These are phyloP conservation scores for Colius striatus DNA, from an alignment of 2,113 vertebrate species.

Conservation along the genomic window DNA sequence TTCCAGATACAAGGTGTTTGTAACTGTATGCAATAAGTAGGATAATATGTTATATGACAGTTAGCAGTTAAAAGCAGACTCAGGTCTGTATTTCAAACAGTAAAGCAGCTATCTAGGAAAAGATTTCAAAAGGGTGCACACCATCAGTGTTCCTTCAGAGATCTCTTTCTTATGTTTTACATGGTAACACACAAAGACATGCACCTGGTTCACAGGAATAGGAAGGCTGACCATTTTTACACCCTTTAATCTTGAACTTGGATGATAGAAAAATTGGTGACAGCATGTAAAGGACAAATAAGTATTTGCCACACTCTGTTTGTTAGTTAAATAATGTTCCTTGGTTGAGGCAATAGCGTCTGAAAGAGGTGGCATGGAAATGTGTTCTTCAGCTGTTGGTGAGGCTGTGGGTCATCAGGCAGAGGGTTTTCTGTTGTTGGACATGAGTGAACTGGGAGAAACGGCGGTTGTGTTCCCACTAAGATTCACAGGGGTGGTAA, in stretches of 20 bases:
- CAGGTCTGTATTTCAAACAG: not conserved
- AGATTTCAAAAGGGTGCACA: not conserved
- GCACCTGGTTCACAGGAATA: not conserved
- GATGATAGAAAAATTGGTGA: not conserved
- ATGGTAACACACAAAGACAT: not conserved
- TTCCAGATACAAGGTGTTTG: slow-evolving; percentile 33
- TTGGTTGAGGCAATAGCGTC: not conserved
- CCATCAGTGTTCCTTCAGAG: not conserved
- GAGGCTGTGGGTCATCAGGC: not conserved
- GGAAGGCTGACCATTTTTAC: not conserved
- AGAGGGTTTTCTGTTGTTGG: not conserved
- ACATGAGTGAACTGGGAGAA: too few relatives aligned
- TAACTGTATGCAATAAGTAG: slow-evolving; percentile 20
- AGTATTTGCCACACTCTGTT: not conserved
- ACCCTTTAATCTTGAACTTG: not conserved
- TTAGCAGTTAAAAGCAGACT: not conserved
- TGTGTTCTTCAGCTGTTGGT: not conserved
- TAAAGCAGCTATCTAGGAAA: not conserved
- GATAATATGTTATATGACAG: not conserved
- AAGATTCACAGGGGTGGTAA: not conserved
- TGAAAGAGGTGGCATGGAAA: not conserved
- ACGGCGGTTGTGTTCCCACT: not conserved
- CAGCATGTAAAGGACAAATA: not conserved
- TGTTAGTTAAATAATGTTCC: not conserved
- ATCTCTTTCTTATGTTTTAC: not conserved